Conservation (phyloP, 2,888 invertebrate genomes). For the Plebejus melissa region DNA sequence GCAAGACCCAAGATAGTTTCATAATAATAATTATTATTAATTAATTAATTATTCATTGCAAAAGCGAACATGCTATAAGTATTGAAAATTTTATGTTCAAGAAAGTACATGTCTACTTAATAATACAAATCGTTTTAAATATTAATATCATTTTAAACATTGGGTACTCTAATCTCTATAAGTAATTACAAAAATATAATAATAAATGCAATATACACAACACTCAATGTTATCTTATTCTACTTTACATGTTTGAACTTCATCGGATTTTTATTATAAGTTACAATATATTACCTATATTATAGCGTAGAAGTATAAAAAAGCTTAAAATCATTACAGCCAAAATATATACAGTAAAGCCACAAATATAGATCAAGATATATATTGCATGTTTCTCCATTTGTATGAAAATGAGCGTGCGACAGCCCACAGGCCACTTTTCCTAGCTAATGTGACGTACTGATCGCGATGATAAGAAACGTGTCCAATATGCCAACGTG, state of each 20-base stretch:
- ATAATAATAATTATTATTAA: not conserved
- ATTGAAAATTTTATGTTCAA: not conserved
- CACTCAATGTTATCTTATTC: not conserved
- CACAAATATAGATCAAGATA: too few relatives aligned
- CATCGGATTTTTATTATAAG: not conserved
- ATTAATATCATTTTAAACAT: constrained; percentile 7
- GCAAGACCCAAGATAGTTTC: not conserved
- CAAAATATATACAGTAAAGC: not conserved
- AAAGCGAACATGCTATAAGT: not conserved
- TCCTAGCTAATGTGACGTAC: too few relatives aligned
- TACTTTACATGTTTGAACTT: constrained; percentile 6
- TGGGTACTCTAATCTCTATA: not conserved
- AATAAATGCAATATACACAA: constrained; percentile 13
- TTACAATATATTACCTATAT: not conserved
- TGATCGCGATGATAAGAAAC: too few relatives aligned
- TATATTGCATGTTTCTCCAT: too few relatives aligned
- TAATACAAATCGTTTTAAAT: not conserved
- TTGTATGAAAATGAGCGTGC: too few relatives aligned
- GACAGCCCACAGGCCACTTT: too few relatives aligned
- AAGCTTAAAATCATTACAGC: not conserved
- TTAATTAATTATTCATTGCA: not conserved
- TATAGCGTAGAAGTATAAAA: not conserved
- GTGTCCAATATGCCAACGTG: too few relatives aligned
- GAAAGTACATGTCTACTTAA: not conserved
- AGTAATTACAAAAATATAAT: not conserved